phyloP scores from a whole-genome alignment of 2,888 invertebrate species.

The Euphydryas editha region DNA sequence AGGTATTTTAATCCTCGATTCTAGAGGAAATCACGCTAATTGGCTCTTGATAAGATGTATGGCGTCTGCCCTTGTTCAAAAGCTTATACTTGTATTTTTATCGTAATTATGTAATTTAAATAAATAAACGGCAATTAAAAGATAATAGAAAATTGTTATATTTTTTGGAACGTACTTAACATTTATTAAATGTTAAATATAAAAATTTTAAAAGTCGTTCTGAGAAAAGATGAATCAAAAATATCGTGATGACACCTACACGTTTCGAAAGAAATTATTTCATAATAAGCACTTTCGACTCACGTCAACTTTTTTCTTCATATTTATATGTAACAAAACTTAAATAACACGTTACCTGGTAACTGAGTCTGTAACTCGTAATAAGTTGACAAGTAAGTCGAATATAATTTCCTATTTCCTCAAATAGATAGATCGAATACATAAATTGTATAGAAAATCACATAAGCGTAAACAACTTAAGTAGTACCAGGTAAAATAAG shows the following conservation, averaged over 20 bases:
- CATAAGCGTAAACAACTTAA: background rate
- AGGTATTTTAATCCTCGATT: constrained; percentile 13
- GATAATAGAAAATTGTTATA: background rate
- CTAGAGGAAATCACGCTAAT: constrained; percentile 20
- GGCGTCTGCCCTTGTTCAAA: constrained; percentile 17
- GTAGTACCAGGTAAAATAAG: background rate
- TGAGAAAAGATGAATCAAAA: too few species aligned
- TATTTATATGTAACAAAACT: too few species aligned
- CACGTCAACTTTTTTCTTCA: too few species aligned
- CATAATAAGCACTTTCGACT: too few species aligned
- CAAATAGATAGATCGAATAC: background rate
- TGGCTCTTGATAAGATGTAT: constrained; percentile 17
- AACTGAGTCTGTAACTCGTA: too few species aligned
- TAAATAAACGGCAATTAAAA: background rate
- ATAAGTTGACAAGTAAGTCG: too few species aligned
- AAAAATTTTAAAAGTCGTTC: too few species aligned
- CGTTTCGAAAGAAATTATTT: too few species aligned
- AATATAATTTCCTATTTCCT: too few species aligned
- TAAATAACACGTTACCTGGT: too few species aligned
- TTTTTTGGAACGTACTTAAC: background rate
- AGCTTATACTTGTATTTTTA: constrained; percentile 15
- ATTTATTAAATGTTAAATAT: background rate
- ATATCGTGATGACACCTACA: too few species aligned
- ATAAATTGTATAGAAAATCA: background rate
- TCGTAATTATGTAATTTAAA: background rate